Base-by-base conservation (phyloP, 2,113 vertebrate genomes). In the Arothron firmamentum region DNA sequence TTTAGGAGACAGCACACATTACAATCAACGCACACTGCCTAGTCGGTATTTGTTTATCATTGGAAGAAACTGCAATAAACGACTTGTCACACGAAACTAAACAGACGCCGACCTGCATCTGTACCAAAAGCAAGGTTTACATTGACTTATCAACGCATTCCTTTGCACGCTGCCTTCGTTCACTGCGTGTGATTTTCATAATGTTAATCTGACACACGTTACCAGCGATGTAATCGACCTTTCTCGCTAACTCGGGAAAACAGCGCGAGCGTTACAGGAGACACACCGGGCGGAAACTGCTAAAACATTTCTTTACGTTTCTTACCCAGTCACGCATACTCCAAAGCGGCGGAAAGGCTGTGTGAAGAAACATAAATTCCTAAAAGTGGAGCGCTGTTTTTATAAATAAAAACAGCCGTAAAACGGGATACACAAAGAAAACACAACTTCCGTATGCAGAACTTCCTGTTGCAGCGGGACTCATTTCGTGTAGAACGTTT, bases 361-460 rank as follows among this genome's bases (percentile, higher is more conserved):
- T 28, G 47, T 17, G 6, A 57, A 78, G 66, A 46, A 46, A 15
- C 23, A 48, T 20, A 34, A 70, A 59, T 72, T 63, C 47, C 49
- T 60, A 21, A 49, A 79, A 77, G 28, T 65, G 54, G 84, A 78
- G 77, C 52, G 65, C 62, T 81, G 78, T 86, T 90, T 88, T 85
- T 64, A 74, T 82, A 82, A 88, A 81, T 87, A 82, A 90, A 31
- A 89, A 87, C 85, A 88, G 88, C 79, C 84, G 78, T 85, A 90
- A 89, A 89, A 79, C 81, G 82, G 86, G 84, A 90, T 90, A 91
- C 91, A 92, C 91, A 92, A 92, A 92, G 90, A 90, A 88, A 90
- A 89, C 72, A 89, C 85, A 90, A 91, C 90, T 92, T 92, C 90
- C 91, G 90, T 84, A 53, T 89, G 64, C 18, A 42, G 63, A 72